Conservation (phyloP, 2,888 invertebrate species). For the Cryptops parisi region DNA sequence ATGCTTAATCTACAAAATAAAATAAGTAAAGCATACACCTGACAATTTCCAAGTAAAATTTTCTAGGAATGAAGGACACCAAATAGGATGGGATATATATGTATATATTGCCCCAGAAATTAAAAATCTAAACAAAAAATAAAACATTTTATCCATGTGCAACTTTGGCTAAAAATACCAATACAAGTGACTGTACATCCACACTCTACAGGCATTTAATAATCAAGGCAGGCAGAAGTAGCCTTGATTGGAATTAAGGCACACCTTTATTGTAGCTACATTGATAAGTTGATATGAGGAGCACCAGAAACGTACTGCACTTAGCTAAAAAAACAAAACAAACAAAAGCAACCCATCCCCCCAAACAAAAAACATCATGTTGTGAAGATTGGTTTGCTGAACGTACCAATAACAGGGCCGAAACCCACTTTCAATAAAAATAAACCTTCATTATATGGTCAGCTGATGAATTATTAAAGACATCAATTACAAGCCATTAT, state of each 20-base stretch:
- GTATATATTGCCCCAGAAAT: neutral
- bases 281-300: slow-evolving; percentile 14
- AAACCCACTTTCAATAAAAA: neutral
- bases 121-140: neutral
- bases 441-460: too few relatives aligned
- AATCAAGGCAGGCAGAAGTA: slow-evolving; percentile 10
- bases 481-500: neutral
- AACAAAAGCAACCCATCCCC: too few relatives aligned
- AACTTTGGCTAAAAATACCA: neutral
- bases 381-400: slow-evolving; percentile 13
- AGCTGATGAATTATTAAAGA: neutral
- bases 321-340: neutral
- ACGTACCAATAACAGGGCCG: neutral
- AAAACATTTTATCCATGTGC: slow-evolving; percentile 1
- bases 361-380: slow-evolving; percentile 2
- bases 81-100: neutral
- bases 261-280: slow-evolving; percentile 15
- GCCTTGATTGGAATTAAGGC: slow-evolving; percentile 11
- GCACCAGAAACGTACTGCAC: slow-evolving; percentile 11
- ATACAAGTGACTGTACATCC: neutral
- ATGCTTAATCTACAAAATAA: too few relatives aligned
- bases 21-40: neutral
- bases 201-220: slow-evolving; percentile 7
- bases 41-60: slow-evolving; percentile 3
- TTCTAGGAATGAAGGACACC: neutral